Evolutionary conservation across 2,797 vertebrate genomes (phyloP).

Genomic region (Phaenicophaeus curvirostris): DNA sequence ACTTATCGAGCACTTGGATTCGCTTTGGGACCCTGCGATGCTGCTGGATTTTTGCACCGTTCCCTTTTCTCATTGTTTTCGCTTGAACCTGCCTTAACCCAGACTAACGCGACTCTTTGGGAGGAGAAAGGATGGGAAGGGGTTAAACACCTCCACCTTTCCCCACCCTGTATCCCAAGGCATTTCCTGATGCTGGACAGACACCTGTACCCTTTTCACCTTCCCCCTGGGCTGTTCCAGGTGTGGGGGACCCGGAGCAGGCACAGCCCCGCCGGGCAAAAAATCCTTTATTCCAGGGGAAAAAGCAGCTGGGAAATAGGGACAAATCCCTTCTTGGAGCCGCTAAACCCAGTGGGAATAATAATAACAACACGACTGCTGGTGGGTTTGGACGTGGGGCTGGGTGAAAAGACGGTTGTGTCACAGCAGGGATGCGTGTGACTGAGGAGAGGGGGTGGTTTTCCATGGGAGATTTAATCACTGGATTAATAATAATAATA

Average conservation of each 20-base stretch:
- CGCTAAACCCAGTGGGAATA: rapidly evolving
- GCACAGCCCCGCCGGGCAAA: background rate
- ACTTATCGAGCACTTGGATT: rapidly evolving
- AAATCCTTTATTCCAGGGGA: background rate
- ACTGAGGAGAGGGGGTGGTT: rapidly evolving
- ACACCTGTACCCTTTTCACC: background rate
- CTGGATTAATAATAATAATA: background rate
- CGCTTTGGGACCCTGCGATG: background rate
- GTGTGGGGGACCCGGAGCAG: background rate
- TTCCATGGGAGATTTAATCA: background rate
- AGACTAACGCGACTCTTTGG: rapidly evolving
- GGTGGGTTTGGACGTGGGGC: rapidly evolving
- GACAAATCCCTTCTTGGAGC: rapidly evolving
- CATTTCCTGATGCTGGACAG: background rate
- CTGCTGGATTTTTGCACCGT: rapidly evolving
- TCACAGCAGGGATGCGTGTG: rapidly evolving
- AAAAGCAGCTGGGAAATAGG: background rate
- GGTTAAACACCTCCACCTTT: background rate
- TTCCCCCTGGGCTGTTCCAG: conserved; percentile 19
- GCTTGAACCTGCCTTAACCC: background rate
- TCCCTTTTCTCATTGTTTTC: background rate
- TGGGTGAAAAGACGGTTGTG: background rate
- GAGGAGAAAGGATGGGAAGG: background rate
- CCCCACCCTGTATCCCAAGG: background rate
- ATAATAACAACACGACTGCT: rapidly evolving